Evolutionary conservation across 2,888 invertebrate species (phyloP).

Genomic region (Metallyticus violacea): DNA sequence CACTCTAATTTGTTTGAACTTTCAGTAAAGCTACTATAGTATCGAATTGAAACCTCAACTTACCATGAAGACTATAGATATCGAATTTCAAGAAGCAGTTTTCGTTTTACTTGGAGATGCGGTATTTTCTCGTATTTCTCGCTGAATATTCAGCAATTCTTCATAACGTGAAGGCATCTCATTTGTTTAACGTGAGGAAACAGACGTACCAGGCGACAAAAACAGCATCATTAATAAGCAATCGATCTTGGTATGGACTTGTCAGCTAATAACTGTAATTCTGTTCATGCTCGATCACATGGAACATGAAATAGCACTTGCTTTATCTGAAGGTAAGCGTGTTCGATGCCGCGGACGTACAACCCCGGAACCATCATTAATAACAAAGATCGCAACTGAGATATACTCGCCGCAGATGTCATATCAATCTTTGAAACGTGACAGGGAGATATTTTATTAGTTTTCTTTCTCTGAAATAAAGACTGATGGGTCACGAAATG

Average conservation of each 20-base stretch:
- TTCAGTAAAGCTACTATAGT: too few relatives aligned
- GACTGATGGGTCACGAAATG: neutral
- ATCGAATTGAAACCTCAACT: too few relatives aligned
- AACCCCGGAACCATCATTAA: neutral
- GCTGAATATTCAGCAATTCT: too few relatives aligned
- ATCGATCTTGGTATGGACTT: neutral
- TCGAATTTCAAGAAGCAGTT: too few relatives aligned
- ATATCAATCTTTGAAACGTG: neutral
- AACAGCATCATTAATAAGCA: too few relatives aligned
- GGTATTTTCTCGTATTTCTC: too few relatives aligned
- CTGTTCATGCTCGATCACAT: neutral
- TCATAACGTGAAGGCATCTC: too few relatives aligned
- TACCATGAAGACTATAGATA: too few relatives aligned
- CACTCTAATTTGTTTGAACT: too few relatives aligned
- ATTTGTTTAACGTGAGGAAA: neutral
- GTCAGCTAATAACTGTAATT: neutral
- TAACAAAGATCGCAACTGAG: neutral
- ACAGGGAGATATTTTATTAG: neutral
- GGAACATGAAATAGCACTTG: neutral
- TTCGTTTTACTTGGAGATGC: too few relatives aligned
- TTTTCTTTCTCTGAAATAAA: neutral
- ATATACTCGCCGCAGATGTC: neutral
- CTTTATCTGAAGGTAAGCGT: neutral
- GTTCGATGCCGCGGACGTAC: neutral
- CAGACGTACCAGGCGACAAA: neutral